Evolutionary conservation across 2,797 vertebrate species (phyloP).

Genomic region (Chromis chromis): DNA sequence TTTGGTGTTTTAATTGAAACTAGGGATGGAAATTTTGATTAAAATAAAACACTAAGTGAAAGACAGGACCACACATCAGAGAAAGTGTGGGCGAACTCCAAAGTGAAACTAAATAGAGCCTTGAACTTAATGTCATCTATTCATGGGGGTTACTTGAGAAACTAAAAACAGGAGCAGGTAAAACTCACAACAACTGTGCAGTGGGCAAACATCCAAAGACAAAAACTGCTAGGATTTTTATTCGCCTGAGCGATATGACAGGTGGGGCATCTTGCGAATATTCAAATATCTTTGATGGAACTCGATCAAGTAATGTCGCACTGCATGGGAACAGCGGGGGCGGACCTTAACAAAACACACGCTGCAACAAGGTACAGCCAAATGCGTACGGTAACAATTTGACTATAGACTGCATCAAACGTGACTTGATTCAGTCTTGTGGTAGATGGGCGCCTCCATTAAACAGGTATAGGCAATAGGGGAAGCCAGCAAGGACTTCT

Average conservation of each 20-base stretch:
- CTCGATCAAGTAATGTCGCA: background rate
- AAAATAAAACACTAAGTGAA: constrained; percentile 14
- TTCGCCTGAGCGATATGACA: background rate
- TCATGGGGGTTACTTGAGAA: constrained; percentile 24
- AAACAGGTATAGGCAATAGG: background rate
- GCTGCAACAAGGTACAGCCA: background rate
- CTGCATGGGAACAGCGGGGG: constrained; percentile 43
- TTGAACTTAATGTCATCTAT: constrained; percentile 30
- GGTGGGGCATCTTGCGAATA: background rate
- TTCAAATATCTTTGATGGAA: background rate
- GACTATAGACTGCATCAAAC: background rate
- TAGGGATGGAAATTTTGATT: constrained; percentile 52
- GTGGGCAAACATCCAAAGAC: background rate
- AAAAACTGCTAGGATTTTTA: background rate
- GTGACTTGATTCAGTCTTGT: constrained; percentile 31
- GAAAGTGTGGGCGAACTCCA: constrained; percentile 50
- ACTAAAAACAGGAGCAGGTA: constrained; percentile 31
- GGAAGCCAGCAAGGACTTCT: constrained; percentile 5
- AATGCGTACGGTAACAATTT: background rate
- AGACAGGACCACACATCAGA: constrained; percentile 7
- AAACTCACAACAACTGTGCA: background rate
- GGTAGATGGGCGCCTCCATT: constrained; percentile 2
- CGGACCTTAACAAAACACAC: constrained; percentile 17
- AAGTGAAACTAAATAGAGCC: constrained; percentile 30
- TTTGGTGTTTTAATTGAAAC: constrained; percentile 40